phyloP scores from a whole-genome alignment of 1,140 invertebrate genomes.

The Trissolcus basalis region DNA sequence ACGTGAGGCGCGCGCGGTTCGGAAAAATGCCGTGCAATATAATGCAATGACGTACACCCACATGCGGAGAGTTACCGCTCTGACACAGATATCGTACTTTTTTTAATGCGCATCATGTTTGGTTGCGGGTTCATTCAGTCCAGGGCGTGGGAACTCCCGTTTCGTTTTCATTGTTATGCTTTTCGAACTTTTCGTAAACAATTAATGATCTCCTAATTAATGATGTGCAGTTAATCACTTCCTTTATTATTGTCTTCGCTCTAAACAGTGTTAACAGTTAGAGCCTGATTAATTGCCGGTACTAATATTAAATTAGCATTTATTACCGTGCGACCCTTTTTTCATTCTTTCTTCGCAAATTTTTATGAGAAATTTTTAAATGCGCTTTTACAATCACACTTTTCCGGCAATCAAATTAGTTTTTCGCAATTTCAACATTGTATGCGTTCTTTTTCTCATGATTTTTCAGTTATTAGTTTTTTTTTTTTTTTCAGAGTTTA shows the following conservation, averaged over 20 bases:
- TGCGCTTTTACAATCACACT: too few species aligned
- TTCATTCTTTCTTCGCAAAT: not conserved
- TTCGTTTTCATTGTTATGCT: not conserved
- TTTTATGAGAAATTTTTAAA: too few species aligned
- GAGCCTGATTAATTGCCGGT: slow-evolving; percentile 24
- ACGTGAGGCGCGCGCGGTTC: slow-evolving; percentile 11
- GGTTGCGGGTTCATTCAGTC: slow-evolving; percentile 16
- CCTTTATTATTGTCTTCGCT: slow-evolving; percentile 12
- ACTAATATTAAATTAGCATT: not conserved
- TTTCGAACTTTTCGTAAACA: not conserved
- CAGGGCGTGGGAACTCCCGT: slow-evolving; percentile 16
- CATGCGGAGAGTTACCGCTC: not conserved
- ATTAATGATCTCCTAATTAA: not conserved
- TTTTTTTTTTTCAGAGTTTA: too few species aligned
- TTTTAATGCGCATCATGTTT: slow-evolving; percentile 31
- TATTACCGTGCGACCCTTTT: too few species aligned
- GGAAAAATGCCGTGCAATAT: slow-evolving; percentile 28
- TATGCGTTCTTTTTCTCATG: too few species aligned
- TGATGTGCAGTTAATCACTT: not conserved
- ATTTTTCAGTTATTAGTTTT: too few species aligned
- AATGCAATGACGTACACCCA: slow-evolving; percentile 23
- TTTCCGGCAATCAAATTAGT: too few species aligned
- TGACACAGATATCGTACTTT: slow-evolving; percentile 31
- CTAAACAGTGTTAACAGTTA: slow-evolving; percentile 33
- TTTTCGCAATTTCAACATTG: too few species aligned